Conservation (phyloP, 1,140 invertebrate species). For the Plectus sambesii region DNA sequence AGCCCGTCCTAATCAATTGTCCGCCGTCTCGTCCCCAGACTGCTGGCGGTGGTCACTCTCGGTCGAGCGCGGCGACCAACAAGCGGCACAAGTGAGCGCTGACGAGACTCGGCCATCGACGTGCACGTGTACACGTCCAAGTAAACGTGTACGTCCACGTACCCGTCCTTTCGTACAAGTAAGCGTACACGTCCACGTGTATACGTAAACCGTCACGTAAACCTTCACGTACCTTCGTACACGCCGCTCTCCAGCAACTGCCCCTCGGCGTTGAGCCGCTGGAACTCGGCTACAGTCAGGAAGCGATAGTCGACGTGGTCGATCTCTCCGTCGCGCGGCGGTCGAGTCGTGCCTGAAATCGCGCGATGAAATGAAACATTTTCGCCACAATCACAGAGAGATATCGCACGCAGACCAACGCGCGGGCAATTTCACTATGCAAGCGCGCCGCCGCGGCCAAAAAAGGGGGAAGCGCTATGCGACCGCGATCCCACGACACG, state of each 20-base stretch:
- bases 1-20: too few relatives aligned
- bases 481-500: too few relatives aligned
- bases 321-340: constrained; percentile 10
- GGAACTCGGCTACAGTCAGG: constrained; percentile 16
- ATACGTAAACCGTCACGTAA: constrained; percentile 6
- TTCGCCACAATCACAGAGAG: constrained; percentile 14
- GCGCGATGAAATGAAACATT: constrained; percentile 16
- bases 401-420: constrained; percentile 18
- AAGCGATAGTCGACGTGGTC: constrained; percentile 25
- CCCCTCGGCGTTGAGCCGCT: constrained; percentile 4
- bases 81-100: constrained; percentile 4
- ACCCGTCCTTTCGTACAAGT: background rate
- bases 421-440: constrained; percentile 22
- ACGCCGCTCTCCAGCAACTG: constrained; percentile 21
- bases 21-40: too few relatives aligned
- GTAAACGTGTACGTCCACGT: constrained; percentile 16
- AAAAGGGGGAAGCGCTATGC: too few relatives aligned
- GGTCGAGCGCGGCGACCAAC: constrained; percentile 10
- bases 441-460: constrained; percentile 13
- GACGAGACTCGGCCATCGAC: constrained; percentile 9
- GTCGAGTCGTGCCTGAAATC: constrained; percentile 24
- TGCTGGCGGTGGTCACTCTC: too few relatives aligned
- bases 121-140: constrained; percentile 8
- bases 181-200: constrained; percentile 3
- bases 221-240: constrained; percentile 27